phyloP scores from a whole-genome alignment of 2,888 invertebrate genomes.

The Tortricodes alternella region DNA sequence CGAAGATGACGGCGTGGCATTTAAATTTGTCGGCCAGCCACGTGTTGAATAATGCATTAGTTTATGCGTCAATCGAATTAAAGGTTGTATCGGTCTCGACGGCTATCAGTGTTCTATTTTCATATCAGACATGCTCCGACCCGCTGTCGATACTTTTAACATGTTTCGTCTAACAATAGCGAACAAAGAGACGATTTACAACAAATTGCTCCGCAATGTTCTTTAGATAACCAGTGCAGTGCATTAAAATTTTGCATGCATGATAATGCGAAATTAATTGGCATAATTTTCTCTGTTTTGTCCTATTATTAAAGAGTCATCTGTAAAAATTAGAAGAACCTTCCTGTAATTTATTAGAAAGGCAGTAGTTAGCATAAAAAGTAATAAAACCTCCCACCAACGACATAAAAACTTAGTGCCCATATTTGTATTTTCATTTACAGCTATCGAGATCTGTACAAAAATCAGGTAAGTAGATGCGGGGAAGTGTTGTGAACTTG shows the following conservation, averaged over 20 bases:
- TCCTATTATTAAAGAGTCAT: too few relatives aligned
- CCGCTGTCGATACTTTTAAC: conserved; percentile 41
- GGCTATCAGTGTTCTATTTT: conserved; percentile 61
- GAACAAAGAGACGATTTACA: neutral
- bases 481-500: conserved; percentile 34
- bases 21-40: conserved; percentile 54
- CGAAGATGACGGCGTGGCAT: conserved; percentile 45
- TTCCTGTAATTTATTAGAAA: too few relatives aligned
- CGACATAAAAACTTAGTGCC: conserved; percentile 12
- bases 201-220: neutral
- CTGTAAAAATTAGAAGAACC: too few relatives aligned
- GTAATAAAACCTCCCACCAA: neutral
- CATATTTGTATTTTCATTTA: conserved; percentile 23
- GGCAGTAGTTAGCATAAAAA: neutral
- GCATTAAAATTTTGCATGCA: neutral
- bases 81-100: conserved; percentile 54
- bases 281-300: too few relatives aligned
- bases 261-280: neutral
- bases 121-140: conserved; percentile 58
- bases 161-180: conserved; percentile 31
- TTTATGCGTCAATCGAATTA: conserved; percentile 59
- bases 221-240: neutral
- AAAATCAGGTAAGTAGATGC: conserved; percentile 21
- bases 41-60: conserved; percentile 69
- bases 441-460: conserved; percentile 31